phyloP scores from a whole-genome alignment of 2,797 vertebrate species.

The Coendou prehensilis region DNA sequence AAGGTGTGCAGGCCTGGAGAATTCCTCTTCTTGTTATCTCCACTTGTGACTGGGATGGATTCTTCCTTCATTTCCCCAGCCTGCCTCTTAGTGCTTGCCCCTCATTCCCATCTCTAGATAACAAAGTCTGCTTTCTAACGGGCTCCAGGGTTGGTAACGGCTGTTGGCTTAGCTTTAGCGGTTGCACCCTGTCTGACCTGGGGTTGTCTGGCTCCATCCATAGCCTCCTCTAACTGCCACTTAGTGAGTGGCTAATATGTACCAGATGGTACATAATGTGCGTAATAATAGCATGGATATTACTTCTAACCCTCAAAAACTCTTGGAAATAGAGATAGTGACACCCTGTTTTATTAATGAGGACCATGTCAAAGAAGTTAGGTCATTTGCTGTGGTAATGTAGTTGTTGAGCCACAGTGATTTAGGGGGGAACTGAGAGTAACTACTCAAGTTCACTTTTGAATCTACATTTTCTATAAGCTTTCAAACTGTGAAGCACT shows the following conservation, averaged over 20 bases:
- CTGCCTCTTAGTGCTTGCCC: not conserved
- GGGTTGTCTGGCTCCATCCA: not conserved
- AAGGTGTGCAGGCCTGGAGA: not conserved
- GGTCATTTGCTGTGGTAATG: not conserved
- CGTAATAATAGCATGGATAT: not conserved
- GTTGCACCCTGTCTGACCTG: not conserved
- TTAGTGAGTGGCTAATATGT: not conserved
- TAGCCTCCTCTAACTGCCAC: not conserved
- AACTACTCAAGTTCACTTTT: not conserved
- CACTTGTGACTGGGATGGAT: fast-evolving
- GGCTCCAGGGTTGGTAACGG: not conserved
- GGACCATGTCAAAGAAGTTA: not conserved
- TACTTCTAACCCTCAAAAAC: not conserved
- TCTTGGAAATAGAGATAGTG: not conserved
- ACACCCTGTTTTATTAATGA: slow-evolving; percentile 6
- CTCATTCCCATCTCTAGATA: not conserved
- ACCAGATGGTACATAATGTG: not conserved
- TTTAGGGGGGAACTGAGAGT: not conserved
- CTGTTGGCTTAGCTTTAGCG: not conserved
- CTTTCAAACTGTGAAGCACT: not conserved
- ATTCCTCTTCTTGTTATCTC: not conserved
- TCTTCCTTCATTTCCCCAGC: not conserved
- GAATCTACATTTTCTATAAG: not conserved
- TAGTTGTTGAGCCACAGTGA: not conserved
- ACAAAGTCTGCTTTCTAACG: not conserved